A percentile compares a stretch with the other conserved stretches of the same genome.
These are phyloP conservation scores for Hyles lineata DNA, from an alignment of 2,888 invertebrate genomes.

Conservation along the genomic window DNA sequence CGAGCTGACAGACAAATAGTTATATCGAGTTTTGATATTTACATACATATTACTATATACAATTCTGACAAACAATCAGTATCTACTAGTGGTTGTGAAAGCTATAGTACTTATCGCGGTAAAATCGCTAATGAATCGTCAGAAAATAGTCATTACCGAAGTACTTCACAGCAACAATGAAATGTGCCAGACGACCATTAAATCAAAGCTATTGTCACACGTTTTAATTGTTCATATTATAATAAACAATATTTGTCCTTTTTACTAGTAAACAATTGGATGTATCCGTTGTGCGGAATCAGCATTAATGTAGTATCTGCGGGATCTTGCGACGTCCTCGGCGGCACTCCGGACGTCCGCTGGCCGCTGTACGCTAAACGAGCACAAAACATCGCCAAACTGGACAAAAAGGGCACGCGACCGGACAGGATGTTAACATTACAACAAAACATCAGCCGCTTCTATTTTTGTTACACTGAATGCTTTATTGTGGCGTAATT, in stretches of 20 bases:
- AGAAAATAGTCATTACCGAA: neutral
- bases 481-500: constrained; percentile 41
- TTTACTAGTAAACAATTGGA: constrained; percentile 2
- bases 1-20: constrained; percentile 3
- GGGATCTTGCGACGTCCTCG: constrained; percentile 56
- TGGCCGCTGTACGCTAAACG: constrained; percentile 59
- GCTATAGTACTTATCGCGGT: neutral
- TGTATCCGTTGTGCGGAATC: constrained; percentile 37
- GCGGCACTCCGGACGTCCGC: constrained; percentile 60
- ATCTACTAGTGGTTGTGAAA: neutral
- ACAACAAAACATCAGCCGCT: constrained; percentile 52
- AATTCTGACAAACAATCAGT: neutral
- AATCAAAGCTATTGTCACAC: constrained; percentile 5
- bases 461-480: constrained; percentile 49
- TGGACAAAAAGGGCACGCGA: constrained; percentile 57
- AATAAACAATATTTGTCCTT: constrained; percentile 10
- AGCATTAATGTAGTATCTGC: constrained; percentile 52
- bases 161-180: neutral
- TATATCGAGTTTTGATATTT: neutral
- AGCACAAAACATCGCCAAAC: constrained; percentile 65
- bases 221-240: neutral
- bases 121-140: neutral
- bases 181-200: neutral
- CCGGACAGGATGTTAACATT: constrained; percentile 59
- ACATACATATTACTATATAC: neutral